Evolutionary conservation across 1,140 invertebrate genomes (phyloP), one percentile per base, ranked within the genome.

Genomic region (Neodiprion fabricii): DNA sequence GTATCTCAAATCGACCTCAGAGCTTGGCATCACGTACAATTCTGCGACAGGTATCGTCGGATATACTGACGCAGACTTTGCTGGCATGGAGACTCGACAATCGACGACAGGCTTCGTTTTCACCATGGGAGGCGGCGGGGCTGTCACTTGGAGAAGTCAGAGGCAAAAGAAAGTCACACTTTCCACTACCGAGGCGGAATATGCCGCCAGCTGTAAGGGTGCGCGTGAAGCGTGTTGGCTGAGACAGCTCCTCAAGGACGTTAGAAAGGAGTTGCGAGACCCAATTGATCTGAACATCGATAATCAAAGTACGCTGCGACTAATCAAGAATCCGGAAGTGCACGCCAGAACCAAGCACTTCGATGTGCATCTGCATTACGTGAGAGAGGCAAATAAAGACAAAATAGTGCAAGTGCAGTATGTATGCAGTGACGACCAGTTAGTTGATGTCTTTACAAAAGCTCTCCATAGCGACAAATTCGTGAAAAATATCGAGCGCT

Each of bases 171-270:
- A 71, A 11, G 73, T 74, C 1, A 70, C 73, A 74, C 67, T 74
- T 53, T 74, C 73, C 65, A 74, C 73, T 14, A 75, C 69, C 28
- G 74, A 75, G 17, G 48, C 74, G 7, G 74, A 75, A 49, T 75
- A 72, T 23, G 73, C 67, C 7, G 73, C 73, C 1, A 74, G 73
- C 48, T 74, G 72, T 47, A 53, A 74, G 21, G 80, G 66, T 28
- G 74, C 75, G 4, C 66, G 75, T 68, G 81, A 83, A 72, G 75
- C 75, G 7, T 28, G 75, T 11, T 79, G 77, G 74, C 11, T 82
- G 11, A 40, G 12, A 11, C 74, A 72, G 61, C 48, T 75, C 8
- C 47, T 72, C 11, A 75, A 67, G n/a, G 74, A 75, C 68, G 48
- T 71, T 17, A 53, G 50, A 14, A 67, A 67, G 21, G 72, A 66